Conservation (phyloP, 2,888 invertebrate species). For the Lutraria lutraria region DNA sequence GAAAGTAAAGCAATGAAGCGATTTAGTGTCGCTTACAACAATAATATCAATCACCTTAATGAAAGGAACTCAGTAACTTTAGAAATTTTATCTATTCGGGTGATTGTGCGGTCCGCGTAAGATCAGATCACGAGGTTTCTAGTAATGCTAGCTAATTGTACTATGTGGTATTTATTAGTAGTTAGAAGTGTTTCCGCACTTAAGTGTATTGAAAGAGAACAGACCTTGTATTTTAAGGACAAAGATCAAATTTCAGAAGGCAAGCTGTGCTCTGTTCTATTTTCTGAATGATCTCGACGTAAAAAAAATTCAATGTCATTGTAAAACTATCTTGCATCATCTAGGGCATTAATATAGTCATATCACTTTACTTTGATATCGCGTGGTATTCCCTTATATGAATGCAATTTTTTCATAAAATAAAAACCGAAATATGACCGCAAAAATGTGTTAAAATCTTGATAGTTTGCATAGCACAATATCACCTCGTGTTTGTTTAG, state of each 20-base stretch:
- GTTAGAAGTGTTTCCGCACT: not conserved
- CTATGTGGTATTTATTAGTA: not conserved
- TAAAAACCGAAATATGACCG: not conserved
- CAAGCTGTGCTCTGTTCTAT: not conserved
- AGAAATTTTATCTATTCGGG: not conserved
- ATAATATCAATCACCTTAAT: not conserved
- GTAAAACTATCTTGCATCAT: slow-evolving; percentile 9
- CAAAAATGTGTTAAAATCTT: not conserved
- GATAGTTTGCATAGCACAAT: not conserved
- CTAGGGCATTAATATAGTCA: not conserved
- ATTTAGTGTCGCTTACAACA: not conserved
- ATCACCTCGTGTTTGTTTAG: not conserved
- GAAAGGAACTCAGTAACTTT: not conserved
- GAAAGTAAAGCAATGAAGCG: not conserved
- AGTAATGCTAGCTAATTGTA: not conserved
- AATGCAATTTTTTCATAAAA: not conserved
- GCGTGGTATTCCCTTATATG: not conserved
- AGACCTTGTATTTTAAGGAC: not conserved
- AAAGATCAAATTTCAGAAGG: not conserved
- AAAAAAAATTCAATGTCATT: not conserved
- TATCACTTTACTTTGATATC: not conserved
- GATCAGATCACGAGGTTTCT: not conserved
- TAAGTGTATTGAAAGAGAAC: not conserved
- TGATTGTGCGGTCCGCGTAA: not conserved
- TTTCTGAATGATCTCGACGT: not conserved